These are phyloP conservation scores for Neoniphon sammara DNA, from an alignment of 2,797 vertebrate genomes.

Conservation along the genomic window DNA sequence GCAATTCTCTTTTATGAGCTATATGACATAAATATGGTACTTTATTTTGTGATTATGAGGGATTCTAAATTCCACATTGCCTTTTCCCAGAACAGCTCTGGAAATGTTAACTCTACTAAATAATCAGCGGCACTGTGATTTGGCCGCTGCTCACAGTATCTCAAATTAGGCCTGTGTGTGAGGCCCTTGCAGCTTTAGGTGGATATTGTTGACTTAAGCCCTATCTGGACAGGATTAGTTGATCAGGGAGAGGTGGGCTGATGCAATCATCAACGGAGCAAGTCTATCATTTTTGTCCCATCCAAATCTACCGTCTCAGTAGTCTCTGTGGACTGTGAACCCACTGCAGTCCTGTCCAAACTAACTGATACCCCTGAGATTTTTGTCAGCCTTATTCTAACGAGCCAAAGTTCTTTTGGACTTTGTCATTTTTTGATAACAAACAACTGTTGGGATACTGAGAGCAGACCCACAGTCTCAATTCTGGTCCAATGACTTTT, in stretches of 20 bases:
- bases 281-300: slow-evolving; percentile 20
- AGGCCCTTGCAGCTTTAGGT: slow-evolving; percentile 38
- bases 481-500: neutral
- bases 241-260: slow-evolving; percentile 18
- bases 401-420: too few species aligned
- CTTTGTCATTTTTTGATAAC: neutral
- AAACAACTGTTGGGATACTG: neutral
- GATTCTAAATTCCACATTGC: slow-evolving; percentile 1
- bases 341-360: too few species aligned
- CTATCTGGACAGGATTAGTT: slow-evolving; percentile 34
- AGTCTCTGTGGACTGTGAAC: too few species aligned
- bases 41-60: slow-evolving; percentile 19
- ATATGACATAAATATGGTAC: slow-evolving; percentile 31
- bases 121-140: slow-evolving; percentile 11
- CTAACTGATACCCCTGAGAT: neutral
- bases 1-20: slow-evolving; percentile 2
- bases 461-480: neutral
- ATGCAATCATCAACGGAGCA: slow-evolving; percentile 22
- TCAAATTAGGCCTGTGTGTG: slow-evolving; percentile 28
- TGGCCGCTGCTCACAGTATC: slow-evolving; percentile 7
- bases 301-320: neutral
- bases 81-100: slow-evolving; percentile 48
- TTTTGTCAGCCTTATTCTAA: neutral
- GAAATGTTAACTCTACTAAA: slow-evolving; percentile 42
- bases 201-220: slow-evolving; percentile 37